Evolutionary conservation across 1,140 invertebrate genomes (phyloP), one percentile per base, ranked within the genome.

Genomic region (Euwallacea fornicatus): DNA sequence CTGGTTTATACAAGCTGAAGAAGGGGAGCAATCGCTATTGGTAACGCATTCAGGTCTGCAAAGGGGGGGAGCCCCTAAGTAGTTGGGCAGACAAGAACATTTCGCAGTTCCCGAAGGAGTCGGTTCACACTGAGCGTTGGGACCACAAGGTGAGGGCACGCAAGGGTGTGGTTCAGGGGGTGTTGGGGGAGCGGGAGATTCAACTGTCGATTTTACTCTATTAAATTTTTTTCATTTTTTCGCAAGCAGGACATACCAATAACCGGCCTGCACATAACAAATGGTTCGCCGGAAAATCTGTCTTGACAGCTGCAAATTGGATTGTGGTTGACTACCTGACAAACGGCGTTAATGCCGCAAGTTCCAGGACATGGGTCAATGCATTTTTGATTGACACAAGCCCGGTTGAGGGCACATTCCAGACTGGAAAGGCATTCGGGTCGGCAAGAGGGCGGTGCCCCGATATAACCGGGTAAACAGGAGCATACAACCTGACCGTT

Each of bases 401-500:
- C 88, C 80, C 84, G 84, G 67, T 88, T 85, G 16, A 81, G 82
- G 7, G 84, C 75, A 79, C 90, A 91, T 74, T 91, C 89, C 6
- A 85, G 83, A 76, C 89, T 90, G 6, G 87, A 76, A 6, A 88
- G 83, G 81, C 90, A 92, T 81, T 91, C 89, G 7, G 89, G 89
- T 79, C 87, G 83, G 78, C 89, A 91, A 50, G 83, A 83, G 13
- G 90, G 90, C 21, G 91, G 91, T 70, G 85, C 87, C 61, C 92
- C 91, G 42, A 89, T 83, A 75, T 89, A 92, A 58, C 88, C 88
- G 44, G 86, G 83, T 42, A 90, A 71, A 77, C 91, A 93, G 54
- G 89, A 88, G 73, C 92, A 94, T 11, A 90, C 87, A n/a, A 90
- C 88, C 81, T 90, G 88, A 73, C 84, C 85, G 79, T 89, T 88